Percentiles rank a stretch among this genome's conserved stretches.
Conservation (phyloP, 2,888 invertebrate species). For the Chymomyza caudatula region DNA sequence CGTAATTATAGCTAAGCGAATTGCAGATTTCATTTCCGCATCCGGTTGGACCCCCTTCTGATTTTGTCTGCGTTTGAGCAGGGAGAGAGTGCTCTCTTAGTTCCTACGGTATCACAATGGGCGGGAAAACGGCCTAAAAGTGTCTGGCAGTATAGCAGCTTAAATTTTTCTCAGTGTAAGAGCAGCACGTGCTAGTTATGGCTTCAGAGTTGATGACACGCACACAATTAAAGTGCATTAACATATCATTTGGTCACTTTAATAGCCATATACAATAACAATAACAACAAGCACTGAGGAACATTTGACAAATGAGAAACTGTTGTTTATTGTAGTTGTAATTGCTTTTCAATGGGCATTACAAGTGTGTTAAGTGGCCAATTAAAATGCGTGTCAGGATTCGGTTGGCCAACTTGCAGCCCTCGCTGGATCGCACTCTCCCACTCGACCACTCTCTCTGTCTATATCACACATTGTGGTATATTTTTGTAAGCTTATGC, state of each 20-base stretch:
- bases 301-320: not conserved
- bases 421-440: not conserved
- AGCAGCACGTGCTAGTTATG: not conserved
- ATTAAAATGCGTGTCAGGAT: too few relatives aligned
- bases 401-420: not conserved
- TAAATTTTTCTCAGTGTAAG: too few relatives aligned
- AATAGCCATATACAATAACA: not conserved
- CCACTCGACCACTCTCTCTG: too few relatives aligned
- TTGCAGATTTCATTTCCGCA: too few relatives aligned
- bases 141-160: too few relatives aligned
- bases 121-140: too few relatives aligned
- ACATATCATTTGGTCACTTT: not conserved
- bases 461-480: too few relatives aligned
- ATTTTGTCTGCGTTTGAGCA: too few relatives aligned
- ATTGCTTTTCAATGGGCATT: conserved; percentile 13
- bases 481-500: conserved; percentile 8
- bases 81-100: too few relatives aligned
- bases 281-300: not conserved
- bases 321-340: conserved; percentile 3
- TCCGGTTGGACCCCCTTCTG: too few relatives aligned
- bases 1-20: too few relatives aligned
- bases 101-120: too few relatives aligned
- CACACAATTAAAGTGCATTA: not conserved
- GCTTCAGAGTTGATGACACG: not conserved
- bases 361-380: conserved; percentile 16